Base-by-base conservation (phyloP, 2,888 invertebrate genomes). In the Julus scandinavius region DNA sequence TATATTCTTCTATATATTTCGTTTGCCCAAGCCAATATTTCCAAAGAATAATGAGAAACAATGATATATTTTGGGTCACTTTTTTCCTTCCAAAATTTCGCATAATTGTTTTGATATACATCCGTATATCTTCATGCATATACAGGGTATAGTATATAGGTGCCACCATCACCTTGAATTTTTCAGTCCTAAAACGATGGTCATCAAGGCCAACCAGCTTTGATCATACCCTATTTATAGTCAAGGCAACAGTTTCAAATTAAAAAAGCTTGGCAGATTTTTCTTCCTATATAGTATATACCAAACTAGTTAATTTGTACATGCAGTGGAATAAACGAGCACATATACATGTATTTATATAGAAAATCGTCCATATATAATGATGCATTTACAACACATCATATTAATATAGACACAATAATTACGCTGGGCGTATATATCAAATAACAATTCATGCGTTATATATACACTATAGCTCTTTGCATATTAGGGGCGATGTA, bases 141-240 rank as follows among this genome's bases (percentile, higher is more conserved):
- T n/a, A n/a, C n/a, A n/a, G n/a, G n/a, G n/a, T n/a, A n/a, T n/a
- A n/a, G 49, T 49, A 49, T 54, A 54, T 72, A 72, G 72, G 72
- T 29, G n/a, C 72, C 72, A 72, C 72, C 20, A 72, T 72, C 72
- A 72, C 72, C 72, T 72, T 72, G 72, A 72, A 72, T 72, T 29
- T 72, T n/a, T 4, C 72, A 20, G 72, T 72, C 72, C 72, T 72
- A 72, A 17, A 58, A 72, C 72, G 72, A 72, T 72, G 72, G 72
- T 72, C 72, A 72, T 72, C 72, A 72, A 72, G 72, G 72, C 72
- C 72, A 72, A 2, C 72, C 20, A 72, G 72, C 29, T 72, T 72
- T 72, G 72, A 7, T 72, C 72, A 72, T 72, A 72, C 7, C 72
- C 72, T 72, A 72, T 72, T 72, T 72, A 72, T 72, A 72, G 72